Conservation (phyloP, 1,140 invertebrate genomes). For the Drosophila cardini region DNA sequence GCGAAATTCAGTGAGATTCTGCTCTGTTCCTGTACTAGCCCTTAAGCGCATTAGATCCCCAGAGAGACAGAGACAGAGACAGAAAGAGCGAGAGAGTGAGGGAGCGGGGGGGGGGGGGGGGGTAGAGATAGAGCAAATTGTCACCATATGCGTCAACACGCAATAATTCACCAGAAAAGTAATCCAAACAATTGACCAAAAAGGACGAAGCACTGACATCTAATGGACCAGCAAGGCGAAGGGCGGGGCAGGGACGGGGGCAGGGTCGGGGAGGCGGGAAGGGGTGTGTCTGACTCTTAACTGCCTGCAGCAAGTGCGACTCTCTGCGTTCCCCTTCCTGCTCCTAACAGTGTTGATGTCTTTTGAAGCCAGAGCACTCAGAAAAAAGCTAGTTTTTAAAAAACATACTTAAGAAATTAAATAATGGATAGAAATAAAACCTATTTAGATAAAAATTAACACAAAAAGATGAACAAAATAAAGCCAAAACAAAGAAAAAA, state of each 20-base stretch:
- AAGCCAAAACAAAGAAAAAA: no score
- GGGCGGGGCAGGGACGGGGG: no score
- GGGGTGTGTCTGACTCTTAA: slow-evolving; percentile 14
- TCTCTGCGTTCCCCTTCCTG: background rate
- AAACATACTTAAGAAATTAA: no score
- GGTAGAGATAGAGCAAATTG: slow-evolving; percentile 72
- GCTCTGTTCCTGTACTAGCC: background rate
- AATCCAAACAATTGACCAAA: slow-evolving; percentile 84
- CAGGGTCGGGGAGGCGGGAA: no score
- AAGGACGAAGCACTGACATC: slow-evolving; percentile 60
- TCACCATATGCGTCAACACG: slow-evolving; percentile 85
- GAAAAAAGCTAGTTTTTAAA: background rate
- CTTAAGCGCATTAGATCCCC: slow-evolving; percentile 54
- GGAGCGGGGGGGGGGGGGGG: slow-evolving; percentile 23
- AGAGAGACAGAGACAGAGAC: background rate
- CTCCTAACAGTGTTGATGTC: background rate
- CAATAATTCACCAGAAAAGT: slow-evolving; percentile 85
- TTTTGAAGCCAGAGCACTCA: no score
- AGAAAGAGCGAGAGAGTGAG: background rate
- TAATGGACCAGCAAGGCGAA: slow-evolving; percentile 50
- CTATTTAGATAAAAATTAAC: no score
- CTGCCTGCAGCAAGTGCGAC: slow-evolving; percentile 68
- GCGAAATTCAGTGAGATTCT: slow-evolving; percentile 45
- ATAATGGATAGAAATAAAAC: no score
- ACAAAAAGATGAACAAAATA: no score